Conservation (phyloP, 1,140 invertebrate species). For the Lasioglossum baleicum region DNA sequence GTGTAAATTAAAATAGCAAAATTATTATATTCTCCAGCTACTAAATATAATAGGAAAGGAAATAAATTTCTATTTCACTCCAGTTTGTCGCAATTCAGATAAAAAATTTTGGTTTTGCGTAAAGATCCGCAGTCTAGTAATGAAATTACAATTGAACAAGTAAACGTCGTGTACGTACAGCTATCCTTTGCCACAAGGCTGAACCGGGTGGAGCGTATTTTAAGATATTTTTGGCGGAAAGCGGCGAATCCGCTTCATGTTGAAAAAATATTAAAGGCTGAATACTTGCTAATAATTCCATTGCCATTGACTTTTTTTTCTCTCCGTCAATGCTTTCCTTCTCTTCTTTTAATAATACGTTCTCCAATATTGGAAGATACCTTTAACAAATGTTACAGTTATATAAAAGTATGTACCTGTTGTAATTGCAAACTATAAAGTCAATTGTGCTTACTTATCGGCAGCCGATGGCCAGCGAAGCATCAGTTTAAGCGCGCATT, state of each 20-base stretch:
- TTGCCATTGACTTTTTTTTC: conserved; percentile 70
- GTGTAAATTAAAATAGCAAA: too few species aligned
- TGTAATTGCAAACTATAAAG: background rate
- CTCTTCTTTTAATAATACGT: conserved; percentile 67
- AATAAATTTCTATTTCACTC: too few species aligned
- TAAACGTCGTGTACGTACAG: conserved; percentile 61
- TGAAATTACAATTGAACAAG: too few species aligned
- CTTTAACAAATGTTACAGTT: conserved; percentile 43
- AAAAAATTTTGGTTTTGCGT: too few species aligned
- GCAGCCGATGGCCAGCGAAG: conserved; percentile 77
- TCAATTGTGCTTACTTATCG: conserved; percentile 65
- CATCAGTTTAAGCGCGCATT: conserved; percentile 77
- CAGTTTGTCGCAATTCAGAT: too few species aligned
- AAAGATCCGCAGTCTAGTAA: too few species aligned
- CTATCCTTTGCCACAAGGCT: conserved; percentile 73
- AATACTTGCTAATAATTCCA: conserved; percentile 74
- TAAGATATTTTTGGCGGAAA: conserved; percentile 71
- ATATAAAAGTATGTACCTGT: background rate
- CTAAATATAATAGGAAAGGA: too few species aligned
- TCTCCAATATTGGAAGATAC: conserved; percentile 74
- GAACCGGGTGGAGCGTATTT: conserved; percentile 67
- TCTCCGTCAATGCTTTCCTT: conserved; percentile 62
- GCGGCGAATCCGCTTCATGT: conserved; percentile 58
- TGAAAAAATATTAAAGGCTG: conserved; percentile 74
- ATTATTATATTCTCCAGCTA: too few species aligned